A percentile compares a stretch with the other conserved stretches of the same genome.
phyloP scores from a whole-genome alignment of 1,140 invertebrate species.

The Drosophila watanabei region DNA sequence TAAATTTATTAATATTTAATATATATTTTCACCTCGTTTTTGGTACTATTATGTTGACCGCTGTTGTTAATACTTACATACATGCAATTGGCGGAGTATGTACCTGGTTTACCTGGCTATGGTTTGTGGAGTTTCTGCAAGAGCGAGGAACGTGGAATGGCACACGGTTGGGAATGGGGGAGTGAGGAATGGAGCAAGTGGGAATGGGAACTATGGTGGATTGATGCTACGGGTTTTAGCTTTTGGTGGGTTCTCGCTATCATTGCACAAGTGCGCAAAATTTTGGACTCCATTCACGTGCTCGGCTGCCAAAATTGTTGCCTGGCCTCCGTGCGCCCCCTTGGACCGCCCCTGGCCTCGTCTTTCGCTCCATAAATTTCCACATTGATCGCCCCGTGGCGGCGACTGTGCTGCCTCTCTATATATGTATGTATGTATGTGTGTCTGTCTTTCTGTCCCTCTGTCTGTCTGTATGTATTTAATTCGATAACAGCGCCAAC shows the following conservation, averaged over 20 bases:
- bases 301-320: constrained; percentile 80
- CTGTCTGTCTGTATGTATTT: constrained; percentile 66
- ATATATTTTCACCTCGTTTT: background rate
- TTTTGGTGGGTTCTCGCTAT: constrained; percentile 54
- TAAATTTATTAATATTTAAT: background rate
- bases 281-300: constrained; percentile 83
- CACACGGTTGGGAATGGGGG: background rate
- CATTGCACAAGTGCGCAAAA: constrained; percentile 83
- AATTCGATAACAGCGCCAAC: constrained; percentile 73
- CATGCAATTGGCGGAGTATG: constrained; percentile 44
- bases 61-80: background rate
- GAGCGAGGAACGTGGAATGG: background rate
- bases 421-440: constrained; percentile 49
- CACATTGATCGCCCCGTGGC: constrained; percentile 77
- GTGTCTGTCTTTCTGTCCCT: background rate
- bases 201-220: constrained; percentile 6
- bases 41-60: background rate
- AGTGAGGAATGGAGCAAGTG: background rate
- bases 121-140: constrained; percentile 20
- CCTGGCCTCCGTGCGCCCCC: constrained; percentile 25
- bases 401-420: constrained; percentile 50
- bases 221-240: constrained; percentile 42
- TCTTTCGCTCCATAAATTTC: constrained; percentile 78
- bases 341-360: constrained; percentile 28
- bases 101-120: constrained; percentile 47